Percentiles rank a stretch among this genome's conserved stretches.
phyloP scores from a whole-genome alignment of 2,797 vertebrate genomes.

The Sebastes matsubarae region DNA sequence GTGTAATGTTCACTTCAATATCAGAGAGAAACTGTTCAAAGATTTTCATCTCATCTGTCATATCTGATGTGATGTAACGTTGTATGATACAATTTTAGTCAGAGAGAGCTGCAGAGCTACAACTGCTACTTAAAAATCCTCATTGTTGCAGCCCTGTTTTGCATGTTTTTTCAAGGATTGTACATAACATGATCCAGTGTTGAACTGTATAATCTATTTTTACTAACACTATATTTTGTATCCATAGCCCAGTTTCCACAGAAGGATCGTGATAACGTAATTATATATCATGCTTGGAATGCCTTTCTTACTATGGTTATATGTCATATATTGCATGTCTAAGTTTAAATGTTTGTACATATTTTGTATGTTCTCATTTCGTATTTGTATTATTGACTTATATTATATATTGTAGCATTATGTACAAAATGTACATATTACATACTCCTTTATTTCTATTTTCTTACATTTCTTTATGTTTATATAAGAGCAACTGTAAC shows the following conservation, averaged over 20 bases:
- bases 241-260: background rate
- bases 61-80: background rate
- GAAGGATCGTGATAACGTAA: background rate
- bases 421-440: too few species aligned
- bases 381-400: too few species aligned
- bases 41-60: background rate
- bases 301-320: too few species aligned
- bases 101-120: background rate
- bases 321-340: too few species aligned
- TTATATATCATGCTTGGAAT: background rate
- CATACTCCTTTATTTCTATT: too few species aligned
- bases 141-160: background rate
- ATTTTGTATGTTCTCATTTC: too few species aligned
- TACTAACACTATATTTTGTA: background rate
- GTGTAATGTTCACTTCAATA: background rate
- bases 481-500: too few species aligned
- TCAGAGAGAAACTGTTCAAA: background rate
- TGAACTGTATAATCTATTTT: background rate
- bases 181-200: background rate
- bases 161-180: background rate
- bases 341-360: too few species aligned
- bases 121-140: background rate
- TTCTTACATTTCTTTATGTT: too few species aligned
- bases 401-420: too few species aligned
- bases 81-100: background rate